Percentiles rank a stretch among this genome's conserved stretches.
Conservation (phyloP, 2,113 vertebrate species). For the Caranx ignobilis region DNA sequence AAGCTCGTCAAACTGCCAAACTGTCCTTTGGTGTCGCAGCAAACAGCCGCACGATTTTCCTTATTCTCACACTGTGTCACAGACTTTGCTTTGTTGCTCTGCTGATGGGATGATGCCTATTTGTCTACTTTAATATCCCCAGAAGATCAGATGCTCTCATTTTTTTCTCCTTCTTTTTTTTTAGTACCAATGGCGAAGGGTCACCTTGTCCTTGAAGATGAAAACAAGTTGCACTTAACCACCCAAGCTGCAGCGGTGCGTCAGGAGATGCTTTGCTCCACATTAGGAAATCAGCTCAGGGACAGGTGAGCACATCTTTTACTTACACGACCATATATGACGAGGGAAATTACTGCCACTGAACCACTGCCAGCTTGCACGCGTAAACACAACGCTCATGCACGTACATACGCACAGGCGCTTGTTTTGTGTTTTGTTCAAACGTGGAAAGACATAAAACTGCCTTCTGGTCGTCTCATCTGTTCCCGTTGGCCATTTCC, state of each 20-base stretch:
- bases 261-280: slow-evolving; percentile 70
- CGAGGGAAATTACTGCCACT: slow-evolving; percentile 60
- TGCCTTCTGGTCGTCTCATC: slow-evolving; percentile 64
- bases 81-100: slow-evolving; percentile 36
- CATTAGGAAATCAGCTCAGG: slow-evolving; percentile 72
- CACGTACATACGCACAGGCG: neutral
- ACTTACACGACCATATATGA: slow-evolving; percentile 55
- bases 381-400: slow-evolving; percentile 9
- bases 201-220: slow-evolving; percentile 71
- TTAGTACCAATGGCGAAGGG: slow-evolving; percentile 36
- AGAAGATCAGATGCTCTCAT: slow-evolving; percentile 69
- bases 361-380: slow-evolving; percentile 28
- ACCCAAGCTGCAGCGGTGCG: slow-evolving; percentile 27
- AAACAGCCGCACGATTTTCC: slow-evolving; percentile 18
- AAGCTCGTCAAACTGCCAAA: neutral
- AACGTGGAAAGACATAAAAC: slow-evolving; percentile 55
- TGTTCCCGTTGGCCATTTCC: slow-evolving; percentile 57
- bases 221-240: slow-evolving; percentile 59
- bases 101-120: slow-evolving; percentile 50
- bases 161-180: slow-evolving; percentile 15
- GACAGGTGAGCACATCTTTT: slow-evolving; percentile 60
- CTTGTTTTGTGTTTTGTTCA: slow-evolving; percentile 43
- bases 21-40: slow-evolving; percentile 18
- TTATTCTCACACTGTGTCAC: slow-evolving; percentile 31
- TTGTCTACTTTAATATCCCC: slow-evolving; percentile 67